A percentile compares a stretch with the other conserved stretches of the same genome.
These are phyloP conservation scores for Acanthaster planci DNA, from an alignment of 35 echinoderm and acorn worm species.

Conservation along the genomic window DNA sequence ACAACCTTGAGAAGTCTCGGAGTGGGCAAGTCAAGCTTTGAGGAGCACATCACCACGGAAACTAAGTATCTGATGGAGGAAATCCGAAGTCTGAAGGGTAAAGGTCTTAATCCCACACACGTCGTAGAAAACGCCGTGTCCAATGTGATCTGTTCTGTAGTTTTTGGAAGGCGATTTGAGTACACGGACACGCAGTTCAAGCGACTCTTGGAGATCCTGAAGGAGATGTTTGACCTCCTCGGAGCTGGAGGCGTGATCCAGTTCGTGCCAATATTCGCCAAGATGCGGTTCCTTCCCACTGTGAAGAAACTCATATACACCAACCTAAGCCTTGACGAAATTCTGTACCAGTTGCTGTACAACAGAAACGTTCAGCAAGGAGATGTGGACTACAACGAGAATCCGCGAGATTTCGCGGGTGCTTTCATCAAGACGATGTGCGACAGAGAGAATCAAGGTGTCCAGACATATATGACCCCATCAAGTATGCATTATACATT, in stretches of 20 bases:
- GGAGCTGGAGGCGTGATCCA: constrained; percentile 4
- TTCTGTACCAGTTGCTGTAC: neutral
- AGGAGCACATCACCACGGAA: too few species aligned
- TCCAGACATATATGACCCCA: neutral
- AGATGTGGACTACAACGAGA: neutral
- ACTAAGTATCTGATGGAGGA: neutral
- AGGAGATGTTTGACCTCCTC: neutral
- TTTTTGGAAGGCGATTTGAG: constrained; percentile 33
- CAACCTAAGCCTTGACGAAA: neutral
- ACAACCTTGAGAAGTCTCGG: constrained; percentile 52
- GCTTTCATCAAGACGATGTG: constrained; percentile 7
- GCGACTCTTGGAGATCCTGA: neutral
- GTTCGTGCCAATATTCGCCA: constrained; percentile 4
- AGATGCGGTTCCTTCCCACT: neutral
- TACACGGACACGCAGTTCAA: constrained; percentile 26
- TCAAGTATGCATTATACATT: neutral
- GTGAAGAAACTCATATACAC: neutral
- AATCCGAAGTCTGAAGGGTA: neutral
- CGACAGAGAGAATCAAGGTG: neutral
- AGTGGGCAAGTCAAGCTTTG: constrained; percentile 44
- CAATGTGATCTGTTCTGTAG: constrained; percentile 30
- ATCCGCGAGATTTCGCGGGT: constrained; percentile 24
- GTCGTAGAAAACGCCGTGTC: constrained; percentile 16
- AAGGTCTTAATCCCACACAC: neutral
- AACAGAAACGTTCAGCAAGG: neutral